phyloP scores from a whole-genome alignment of 2,797 vertebrate species.

The Aplochiton taeniatus region DNA sequence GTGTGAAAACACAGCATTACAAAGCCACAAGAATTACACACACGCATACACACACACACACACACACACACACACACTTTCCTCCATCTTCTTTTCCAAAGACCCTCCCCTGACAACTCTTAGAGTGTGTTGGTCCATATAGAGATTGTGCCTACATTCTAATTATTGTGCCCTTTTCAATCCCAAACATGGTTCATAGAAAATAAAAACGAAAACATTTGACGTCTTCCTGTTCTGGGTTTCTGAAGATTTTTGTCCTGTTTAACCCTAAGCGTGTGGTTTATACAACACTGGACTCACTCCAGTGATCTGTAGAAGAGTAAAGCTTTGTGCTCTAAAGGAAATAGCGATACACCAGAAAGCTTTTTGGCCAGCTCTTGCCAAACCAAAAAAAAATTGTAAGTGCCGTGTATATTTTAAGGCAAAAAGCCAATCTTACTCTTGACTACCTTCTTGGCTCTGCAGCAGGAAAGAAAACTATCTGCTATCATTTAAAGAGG shows the following conservation, averaged over 20 bases:
- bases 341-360: no score
- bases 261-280: no score
- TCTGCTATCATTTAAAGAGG: slow-evolving; percentile 32
- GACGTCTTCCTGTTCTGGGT: no score
- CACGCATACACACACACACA: slow-evolving; percentile 30
- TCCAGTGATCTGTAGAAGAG: no score
- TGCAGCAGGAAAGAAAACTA: slow-evolving; percentile 42
- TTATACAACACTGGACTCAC: no score
- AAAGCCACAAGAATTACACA: slow-evolving; percentile 14
- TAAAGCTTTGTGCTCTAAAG: no score
- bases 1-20: slow-evolving; percentile 49
- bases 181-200: no score
- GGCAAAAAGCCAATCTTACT: slow-evolving; percentile 71
- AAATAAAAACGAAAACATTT: no score
- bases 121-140: slow-evolving; percentile 58
- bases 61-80: slow-evolving; percentile 43
- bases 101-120: slow-evolving; percentile 2
- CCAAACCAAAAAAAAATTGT: slow-evolving; percentile 17
- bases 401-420: slow-evolving; percentile 39
- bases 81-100: slow-evolving; percentile 36
- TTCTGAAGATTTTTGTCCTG: no score
- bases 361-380: slow-evolving; percentile 22
- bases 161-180: not conserved
- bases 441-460: slow-evolving; percentile 22
- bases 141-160: slow-evolving; percentile 59